A percentile compares a stretch with the other conserved stretches of the same genome.
Evolutionary conservation across 2,113 vertebrate species (phyloP).

Genomic region (Festucalex cinctus): DNA sequence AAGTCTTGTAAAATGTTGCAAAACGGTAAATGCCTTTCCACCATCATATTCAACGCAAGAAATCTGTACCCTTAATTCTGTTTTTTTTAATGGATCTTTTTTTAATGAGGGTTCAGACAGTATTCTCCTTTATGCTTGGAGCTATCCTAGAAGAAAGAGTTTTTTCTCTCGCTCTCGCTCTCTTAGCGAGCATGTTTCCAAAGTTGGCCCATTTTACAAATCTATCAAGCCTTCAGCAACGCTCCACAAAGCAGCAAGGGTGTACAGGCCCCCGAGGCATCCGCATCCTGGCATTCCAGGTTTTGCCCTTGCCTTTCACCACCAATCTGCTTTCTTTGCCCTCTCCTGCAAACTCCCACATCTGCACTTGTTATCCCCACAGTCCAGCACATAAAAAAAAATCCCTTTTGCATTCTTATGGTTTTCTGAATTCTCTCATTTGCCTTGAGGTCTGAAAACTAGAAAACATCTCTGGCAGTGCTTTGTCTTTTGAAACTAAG

Average conservation of each 20-base stretch:
- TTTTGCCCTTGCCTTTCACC: constrained; percentile 18
- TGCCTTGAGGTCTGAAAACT: not conserved
- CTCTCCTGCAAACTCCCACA: constrained; percentile 2
- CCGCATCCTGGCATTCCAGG: constrained; percentile 37
- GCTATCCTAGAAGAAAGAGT: not conserved
- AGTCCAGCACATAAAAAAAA: not conserved
- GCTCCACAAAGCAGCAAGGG: constrained; percentile 16
- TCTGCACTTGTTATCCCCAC: not conserved
- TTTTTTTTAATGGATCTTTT: not conserved
- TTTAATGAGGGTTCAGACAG: not conserved
- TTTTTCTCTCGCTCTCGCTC: not conserved
- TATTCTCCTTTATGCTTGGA: not conserved
- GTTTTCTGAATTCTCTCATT: constrained; percentile 10
- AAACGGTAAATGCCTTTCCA: not conserved
- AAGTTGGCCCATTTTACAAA: constrained; percentile 30
- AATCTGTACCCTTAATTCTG: not conserved
- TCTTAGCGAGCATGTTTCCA: constrained; percentile 10
- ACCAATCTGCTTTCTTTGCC: constrained; percentile 11
- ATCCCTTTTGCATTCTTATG: constrained; percentile 3
- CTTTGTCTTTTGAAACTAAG: too few relatives aligned
- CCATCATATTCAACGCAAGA: constrained; percentile 4
- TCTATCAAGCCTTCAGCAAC: constrained; percentile 11
- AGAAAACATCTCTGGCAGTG: constrained; percentile 4
- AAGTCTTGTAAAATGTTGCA: constrained; percentile 1
- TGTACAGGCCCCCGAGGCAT: constrained; percentile 22